A percentile compares a stretch with the other conserved stretches of the same genome.
Evolutionary conservation across 2,888 invertebrate genomes (phyloP).

Genomic region (Galeopsomyia nigrocyanea): DNA sequence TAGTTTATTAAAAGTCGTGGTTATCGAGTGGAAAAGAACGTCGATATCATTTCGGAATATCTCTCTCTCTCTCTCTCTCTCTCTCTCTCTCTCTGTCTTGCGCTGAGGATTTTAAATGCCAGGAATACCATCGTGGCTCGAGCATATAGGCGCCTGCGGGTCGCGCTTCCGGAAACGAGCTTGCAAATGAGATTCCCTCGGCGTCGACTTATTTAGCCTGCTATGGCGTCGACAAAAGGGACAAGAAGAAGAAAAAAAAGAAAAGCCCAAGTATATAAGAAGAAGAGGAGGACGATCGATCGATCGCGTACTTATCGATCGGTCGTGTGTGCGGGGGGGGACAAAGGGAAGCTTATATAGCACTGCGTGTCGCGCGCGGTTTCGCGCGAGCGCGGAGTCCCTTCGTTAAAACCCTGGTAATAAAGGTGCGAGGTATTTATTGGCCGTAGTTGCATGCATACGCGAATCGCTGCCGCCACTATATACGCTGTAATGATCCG

Average conservation of each 20-base stretch:
- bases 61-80: too few relatives aligned
- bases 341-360: conserved; percentile 9
- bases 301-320: conserved; percentile 29
- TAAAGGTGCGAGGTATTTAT: conserved; percentile 62
- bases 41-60: too few relatives aligned
- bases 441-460: conserved; percentile 51
- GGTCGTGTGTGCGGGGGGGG: neutral
- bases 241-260: neutral
- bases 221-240: conserved; percentile 10
- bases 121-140: conserved; percentile 27
- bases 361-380: conserved; percentile 15
- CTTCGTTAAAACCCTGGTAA: conserved; percentile 49
- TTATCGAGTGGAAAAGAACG: too few relatives aligned
- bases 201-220: conserved; percentile 4
- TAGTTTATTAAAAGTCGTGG: too few relatives aligned
- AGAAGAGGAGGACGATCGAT: conserved; percentile 16
- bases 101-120: conserved; percentile 38
- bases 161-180: conserved; percentile 45
- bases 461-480: conserved; percentile 8
- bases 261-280: neutral
- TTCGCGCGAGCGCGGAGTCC: conserved; percentile 2
- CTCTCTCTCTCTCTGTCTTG: too few relatives aligned
- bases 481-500: conserved; percentile 53
- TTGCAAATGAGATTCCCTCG: conserved; percentile 46
- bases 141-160: neutral